Percentiles rank a stretch among this genome's conserved stretches.
Conservation (phyloP, 1,140 invertebrate species). For the Camponotus pennsylvanicus region DNA sequence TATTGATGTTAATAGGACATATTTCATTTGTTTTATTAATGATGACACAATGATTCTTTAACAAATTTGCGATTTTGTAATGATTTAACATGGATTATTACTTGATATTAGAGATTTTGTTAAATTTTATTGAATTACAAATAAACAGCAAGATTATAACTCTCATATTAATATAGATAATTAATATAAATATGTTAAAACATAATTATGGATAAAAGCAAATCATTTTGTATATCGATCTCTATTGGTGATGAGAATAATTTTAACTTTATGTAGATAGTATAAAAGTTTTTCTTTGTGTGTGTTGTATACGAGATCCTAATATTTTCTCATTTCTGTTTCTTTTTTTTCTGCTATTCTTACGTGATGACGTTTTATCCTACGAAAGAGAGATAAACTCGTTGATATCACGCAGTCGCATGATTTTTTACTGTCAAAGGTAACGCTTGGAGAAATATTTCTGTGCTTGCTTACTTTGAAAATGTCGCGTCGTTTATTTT, state of each 20-base stretch:
- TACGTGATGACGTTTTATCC: slow-evolving; percentile 8
- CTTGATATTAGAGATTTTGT: no score
- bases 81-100: no score
- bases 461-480: neutral
- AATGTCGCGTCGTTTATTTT: slow-evolving; percentile 6
- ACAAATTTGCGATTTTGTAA: no score
- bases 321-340: neutral
- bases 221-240: slow-evolving; percentile 8
- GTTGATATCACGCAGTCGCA: slow-evolving; percentile 26
- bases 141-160: no score
- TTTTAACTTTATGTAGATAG: slow-evolving; percentile 35
- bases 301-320: neutral
- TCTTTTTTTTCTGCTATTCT: slow-evolving; percentile 53
- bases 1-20: no score
- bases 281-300: neutral
- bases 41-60: no score
- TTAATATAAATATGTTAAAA: neutral
- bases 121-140: no score
- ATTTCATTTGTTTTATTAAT: no score
- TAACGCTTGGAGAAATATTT: slow-evolving; percentile 37
- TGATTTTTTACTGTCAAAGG: slow-evolving; percentile 60
- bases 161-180: no score
- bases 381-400: slow-evolving; percentile 28
- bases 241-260: slow-evolving; percentile 23
- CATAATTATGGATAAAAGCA: slow-evolving; percentile 2